Evolutionary conservation across 2,113 vertebrate genomes (phyloP).

Genomic region (Telmatochromis sp.): DNA sequence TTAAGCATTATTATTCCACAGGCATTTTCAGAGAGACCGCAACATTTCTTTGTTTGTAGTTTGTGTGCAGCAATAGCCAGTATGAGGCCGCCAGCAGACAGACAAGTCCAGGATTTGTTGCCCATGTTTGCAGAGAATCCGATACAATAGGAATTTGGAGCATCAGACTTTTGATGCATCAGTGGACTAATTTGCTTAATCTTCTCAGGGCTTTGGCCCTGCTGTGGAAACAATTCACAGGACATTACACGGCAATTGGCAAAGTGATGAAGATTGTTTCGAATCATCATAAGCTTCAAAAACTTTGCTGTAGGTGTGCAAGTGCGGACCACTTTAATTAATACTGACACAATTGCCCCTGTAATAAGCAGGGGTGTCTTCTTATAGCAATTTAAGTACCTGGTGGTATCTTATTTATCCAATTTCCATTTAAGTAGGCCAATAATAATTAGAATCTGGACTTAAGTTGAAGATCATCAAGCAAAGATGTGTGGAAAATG

Average conservation of each 20-base stretch:
- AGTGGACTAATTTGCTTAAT: neutral
- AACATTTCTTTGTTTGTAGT: neutral
- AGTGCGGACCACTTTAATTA: neutral
- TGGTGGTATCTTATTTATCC: neutral
- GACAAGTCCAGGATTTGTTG: neutral
- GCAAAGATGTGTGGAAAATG: neutral
- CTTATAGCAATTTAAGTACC: neutral
- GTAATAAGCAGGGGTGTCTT: neutral
- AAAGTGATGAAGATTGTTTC: neutral
- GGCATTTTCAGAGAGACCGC: neutral
- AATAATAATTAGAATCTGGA: neutral
- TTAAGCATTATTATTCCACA: neutral
- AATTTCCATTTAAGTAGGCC: neutral
- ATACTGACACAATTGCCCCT: neutral
- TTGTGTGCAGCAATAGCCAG: neutral
- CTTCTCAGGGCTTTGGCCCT: neutral
- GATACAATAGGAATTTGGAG: neutral
- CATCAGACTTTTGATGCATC: neutral
- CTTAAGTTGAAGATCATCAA: neutral
- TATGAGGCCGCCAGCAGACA: neutral
- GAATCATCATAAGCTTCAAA: neutral
- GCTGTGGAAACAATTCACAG: neutral
- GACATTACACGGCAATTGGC: neutral
- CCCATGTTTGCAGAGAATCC: neutral
- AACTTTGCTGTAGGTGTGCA: neutral